A percentile compares a stretch with the other conserved stretches of the same genome.
These are phyloP conservation scores for Moxostoma hubbsi DNA, from an alignment of 2,797 vertebrate genomes.

Conservation along the genomic window DNA sequence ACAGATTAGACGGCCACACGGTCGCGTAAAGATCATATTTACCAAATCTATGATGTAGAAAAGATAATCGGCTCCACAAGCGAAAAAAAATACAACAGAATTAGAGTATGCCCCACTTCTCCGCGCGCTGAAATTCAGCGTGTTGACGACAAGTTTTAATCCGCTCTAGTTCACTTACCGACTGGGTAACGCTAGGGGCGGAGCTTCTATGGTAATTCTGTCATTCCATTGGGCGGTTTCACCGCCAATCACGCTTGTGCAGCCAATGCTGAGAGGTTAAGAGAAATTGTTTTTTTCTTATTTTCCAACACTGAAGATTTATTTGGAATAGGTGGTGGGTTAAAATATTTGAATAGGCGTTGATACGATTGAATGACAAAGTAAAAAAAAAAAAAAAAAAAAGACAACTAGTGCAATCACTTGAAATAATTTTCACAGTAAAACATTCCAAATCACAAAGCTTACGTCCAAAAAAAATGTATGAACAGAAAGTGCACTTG, in stretches of 20 bases:
- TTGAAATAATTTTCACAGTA: neutral
- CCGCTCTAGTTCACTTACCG: constrained; percentile 65
- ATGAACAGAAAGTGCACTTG: too few relatives aligned
- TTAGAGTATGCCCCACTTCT: constrained; percentile 9
- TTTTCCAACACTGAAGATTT: neutral
- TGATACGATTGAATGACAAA: neutral
- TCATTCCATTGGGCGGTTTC: constrained; percentile 53
- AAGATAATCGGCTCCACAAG: constrained; percentile 54
- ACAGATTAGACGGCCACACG: neutral
- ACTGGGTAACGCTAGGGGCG: constrained; percentile 61
- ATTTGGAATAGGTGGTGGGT: neutral
- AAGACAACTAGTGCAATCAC: neutral
- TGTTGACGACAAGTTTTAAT: constrained; percentile 70
- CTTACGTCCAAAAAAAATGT: too few relatives aligned
- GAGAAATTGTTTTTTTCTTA: constrained; percentile 4
- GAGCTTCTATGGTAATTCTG: constrained; percentile 22
- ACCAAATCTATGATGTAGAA: constrained; percentile 57
- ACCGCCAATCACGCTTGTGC: constrained; percentile 48
- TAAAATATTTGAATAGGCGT: constrained; percentile 2
- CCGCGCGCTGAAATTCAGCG: constrained; percentile 14
- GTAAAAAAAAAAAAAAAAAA: neutral
- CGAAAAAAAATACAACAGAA: constrained; percentile 42
- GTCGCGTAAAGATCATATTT: constrained; percentile 29
- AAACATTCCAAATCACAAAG: too few relatives aligned
- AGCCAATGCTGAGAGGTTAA: constrained; percentile 39